A percentile compares a stretch with the other conserved stretches of the same genome.
These are phyloP conservation scores for Entosphenus tridentatus DNA, from an alignment of 2,113 vertebrate genomes.

Conservation along the genomic window DNA sequence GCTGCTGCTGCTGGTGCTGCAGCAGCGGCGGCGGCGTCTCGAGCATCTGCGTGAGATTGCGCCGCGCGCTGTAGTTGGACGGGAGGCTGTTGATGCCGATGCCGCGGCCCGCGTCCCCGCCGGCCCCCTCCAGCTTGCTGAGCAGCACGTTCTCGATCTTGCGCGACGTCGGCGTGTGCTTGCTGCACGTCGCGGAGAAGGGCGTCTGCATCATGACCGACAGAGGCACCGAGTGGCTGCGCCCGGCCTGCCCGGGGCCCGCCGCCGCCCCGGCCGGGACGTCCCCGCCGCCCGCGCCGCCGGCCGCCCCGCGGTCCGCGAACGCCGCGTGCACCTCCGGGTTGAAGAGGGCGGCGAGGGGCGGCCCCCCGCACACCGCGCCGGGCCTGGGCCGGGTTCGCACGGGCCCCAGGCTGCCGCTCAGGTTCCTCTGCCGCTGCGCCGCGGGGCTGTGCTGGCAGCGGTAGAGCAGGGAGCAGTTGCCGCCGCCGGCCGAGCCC, in stretches of 20 bases:
- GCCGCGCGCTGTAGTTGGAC: conserved; percentile 3
- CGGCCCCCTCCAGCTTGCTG: conserved; percentile 4
- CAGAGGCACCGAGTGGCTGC: background rate
- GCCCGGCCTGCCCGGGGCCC: background rate
- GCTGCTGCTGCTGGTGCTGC: no score
- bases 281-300: background rate
- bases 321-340: conserved; percentile 1
- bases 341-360: background rate
- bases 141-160: conserved; percentile 1
- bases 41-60: background rate
- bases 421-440: conserved; percentile 1
- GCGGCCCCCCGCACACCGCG: background rate
- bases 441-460: conserved; percentile 1
- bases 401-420: background rate
- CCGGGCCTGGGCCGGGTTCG: conserved; percentile 2
- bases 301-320: background rate
- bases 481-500: background rate
- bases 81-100: conserved; percentile 4
- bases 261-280: background rate
- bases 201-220: background rate
- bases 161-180: background rate
- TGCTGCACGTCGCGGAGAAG: background rate
- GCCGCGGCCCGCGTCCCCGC: background rate
- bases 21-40: background rate
- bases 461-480: background rate